Evolutionary conservation across 2,113 vertebrate genomes (phyloP).

Genomic region (Myrmecobius fasciatus): DNA sequence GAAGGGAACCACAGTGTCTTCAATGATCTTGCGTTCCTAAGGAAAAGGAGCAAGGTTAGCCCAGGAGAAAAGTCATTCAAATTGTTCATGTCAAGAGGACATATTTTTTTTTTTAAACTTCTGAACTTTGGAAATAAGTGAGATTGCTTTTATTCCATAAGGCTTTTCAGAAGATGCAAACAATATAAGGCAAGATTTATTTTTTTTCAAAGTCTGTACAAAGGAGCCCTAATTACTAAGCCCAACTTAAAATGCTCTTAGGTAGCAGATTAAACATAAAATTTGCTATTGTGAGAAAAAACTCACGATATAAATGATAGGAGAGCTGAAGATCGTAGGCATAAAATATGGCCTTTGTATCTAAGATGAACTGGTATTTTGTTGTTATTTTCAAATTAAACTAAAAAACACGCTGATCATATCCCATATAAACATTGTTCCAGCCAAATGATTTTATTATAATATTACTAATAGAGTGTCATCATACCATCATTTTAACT

Average conservation of each 20-base stretch:
- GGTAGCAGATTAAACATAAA: constrained; percentile 24
- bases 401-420: background rate
- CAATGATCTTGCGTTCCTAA: constrained; percentile 95
- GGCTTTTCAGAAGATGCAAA: constrained; percentile 51
- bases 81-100: constrained; percentile 42
- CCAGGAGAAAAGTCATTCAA: background rate
- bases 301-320: constrained; percentile 21
- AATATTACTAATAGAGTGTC: background rate
- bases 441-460: background rate
- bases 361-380: background rate
- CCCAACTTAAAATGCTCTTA: constrained; percentile 30
- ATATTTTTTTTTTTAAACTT: constrained; percentile 2
- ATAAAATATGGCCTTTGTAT: background rate
- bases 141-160: background rate
- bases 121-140: background rate
- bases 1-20: constrained; percentile 94
- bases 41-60: constrained; percentile 8
- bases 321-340: constrained; percentile 15
- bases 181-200: background rate
- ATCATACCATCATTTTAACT: background rate
- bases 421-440: background rate
- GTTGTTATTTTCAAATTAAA: constrained; percentile 22
- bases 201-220: constrained; percentile 12
- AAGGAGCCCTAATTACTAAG: background rate
- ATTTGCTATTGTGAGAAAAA: background rate